These are phyloP conservation scores for Plecotus auritus DNA, from an alignment of 2,113 vertebrate species.

Conservation along the genomic window DNA sequence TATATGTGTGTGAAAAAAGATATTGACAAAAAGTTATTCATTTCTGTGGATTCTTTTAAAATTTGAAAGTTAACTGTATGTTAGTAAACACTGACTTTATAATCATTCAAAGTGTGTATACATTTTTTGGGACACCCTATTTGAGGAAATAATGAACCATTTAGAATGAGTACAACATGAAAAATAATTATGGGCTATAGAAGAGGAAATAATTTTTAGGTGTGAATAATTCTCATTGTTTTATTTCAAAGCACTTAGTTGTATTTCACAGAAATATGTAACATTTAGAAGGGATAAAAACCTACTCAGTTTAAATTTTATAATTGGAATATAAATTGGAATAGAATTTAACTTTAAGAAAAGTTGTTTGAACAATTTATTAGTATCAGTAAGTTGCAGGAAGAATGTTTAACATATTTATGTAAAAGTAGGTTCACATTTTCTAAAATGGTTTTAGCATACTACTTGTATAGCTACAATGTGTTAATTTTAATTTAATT, in stretches of 20 bases:
- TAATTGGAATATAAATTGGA: background rate
- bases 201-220: background rate
- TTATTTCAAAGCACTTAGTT: background rate
- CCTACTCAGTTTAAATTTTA: background rate
- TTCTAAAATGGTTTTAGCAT: constrained; percentile 4
- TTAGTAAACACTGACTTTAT: too few relatives aligned
- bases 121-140: too few relatives aligned
- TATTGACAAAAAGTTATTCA: too few relatives aligned
- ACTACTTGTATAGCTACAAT: background rate
- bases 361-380: background rate
- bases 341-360: background rate
- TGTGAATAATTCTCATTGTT: background rate
- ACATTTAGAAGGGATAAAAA: background rate
- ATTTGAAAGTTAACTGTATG: too few relatives aligned
- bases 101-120: too few relatives aligned
- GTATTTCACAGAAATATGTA: background rate
- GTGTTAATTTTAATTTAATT: constrained; percentile 24
- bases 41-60: too few relatives aligned
- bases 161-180: background rate
- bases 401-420: background rate
- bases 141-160: background rate
- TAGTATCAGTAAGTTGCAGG: background rate
- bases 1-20: too few relatives aligned
- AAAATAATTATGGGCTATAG: background rate
- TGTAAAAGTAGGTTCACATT: background rate